Percentiles rank a stretch among this genome's conserved stretches.
These are phyloP conservation scores for Balanococcus diminutus DNA, from an alignment of 2,888 invertebrate species.

Conservation along the genomic window DNA sequence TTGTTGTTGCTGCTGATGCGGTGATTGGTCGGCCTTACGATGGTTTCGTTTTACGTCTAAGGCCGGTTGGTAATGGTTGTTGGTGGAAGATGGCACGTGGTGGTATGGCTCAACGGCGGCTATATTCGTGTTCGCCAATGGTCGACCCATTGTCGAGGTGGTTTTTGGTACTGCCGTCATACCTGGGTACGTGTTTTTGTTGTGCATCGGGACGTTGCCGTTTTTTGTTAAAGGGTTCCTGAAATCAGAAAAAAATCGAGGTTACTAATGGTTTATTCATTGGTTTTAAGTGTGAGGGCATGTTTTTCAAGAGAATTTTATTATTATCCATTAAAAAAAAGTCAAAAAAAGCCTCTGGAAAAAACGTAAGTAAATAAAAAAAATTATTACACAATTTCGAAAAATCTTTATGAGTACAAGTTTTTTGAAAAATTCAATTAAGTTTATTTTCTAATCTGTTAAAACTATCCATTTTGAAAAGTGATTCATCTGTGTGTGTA, in stretches of 20 bases:
- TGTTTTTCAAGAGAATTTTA: no score
- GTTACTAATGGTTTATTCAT: no score
- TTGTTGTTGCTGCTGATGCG: conserved; percentile 42
- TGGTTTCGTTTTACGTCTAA: conserved; percentile 52
- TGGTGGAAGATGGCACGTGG: conserved; percentile 69
- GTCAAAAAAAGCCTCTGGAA: no score
- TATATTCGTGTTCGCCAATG: conserved; percentile 65
- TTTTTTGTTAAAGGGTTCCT: conserved; percentile 43
- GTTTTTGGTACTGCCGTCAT: conserved; percentile 16
- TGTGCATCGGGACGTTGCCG: background rate
- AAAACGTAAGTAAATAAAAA: no score
- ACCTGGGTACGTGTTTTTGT: conserved; percentile 44
- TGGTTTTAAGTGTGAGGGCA: no score
- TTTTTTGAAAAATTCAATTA: no score
- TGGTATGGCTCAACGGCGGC: conserved; percentile 88
- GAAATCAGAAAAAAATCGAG: background rate
- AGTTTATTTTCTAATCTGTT: no score
- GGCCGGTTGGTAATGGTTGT: conserved; percentile 57
- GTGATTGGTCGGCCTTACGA: conserved; percentile 45
- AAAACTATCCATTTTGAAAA: no score
- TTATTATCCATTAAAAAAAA: no score
- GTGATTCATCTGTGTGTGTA: no score
- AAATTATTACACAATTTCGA: no score
- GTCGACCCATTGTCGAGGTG: conserved; percentile 58
- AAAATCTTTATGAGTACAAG: no score